Evolutionary conservation across 2,797 vertebrate genomes (phyloP), one percentile per base, ranked within the genome.

Genomic region (Cetoscarus ocellatus): DNA sequence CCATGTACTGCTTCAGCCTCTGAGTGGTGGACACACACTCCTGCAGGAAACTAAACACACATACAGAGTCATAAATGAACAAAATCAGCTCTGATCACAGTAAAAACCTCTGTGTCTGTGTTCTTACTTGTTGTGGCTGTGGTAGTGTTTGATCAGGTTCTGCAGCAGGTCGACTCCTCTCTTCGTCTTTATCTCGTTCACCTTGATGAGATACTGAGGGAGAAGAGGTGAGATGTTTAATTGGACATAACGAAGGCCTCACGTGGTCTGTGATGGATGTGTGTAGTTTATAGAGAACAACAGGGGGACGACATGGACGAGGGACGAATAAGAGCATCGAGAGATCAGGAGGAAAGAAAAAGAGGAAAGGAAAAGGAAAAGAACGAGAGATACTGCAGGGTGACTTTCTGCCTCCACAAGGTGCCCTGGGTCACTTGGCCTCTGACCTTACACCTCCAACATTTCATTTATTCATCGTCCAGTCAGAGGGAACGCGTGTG

Each of bases 161-260:
- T 96, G 96, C 54, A 96, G 90, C 35, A 96, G 92, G 84, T 95
- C 95, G 8, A 92, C 97, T 18, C 97, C 98, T 84, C 98, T 97
- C 93, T 98, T 99, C 18, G 97, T 99, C 94, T 99, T 99, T 91
- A 99, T 98, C 94, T 99, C 98, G 69, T 99, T 99, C 45, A 99
- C 98, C 88, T 97, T 99, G 84, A 99, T 99, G 74, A 99, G 95
- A 94, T 99, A 99, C 97, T 99, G 5, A 58, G 34, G 50, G 34
- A 66, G 45, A 17, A 12, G 34, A 12, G 13, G 8, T 10, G 17
- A 44, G 13, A 6, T 1, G 5, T 10, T 50, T 51, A 17, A 35
- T 18, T 19, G 13, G 34, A 39, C 10, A 19, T 17, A 39, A 3
- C n/a, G 19, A 14, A 6, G 14, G 35, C 9, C 6, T 40, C 36